These are phyloP conservation scores for Lordiphosa stackelbergi DNA, from an alignment of 1,140 invertebrate genomes.

Conservation along the genomic window DNA sequence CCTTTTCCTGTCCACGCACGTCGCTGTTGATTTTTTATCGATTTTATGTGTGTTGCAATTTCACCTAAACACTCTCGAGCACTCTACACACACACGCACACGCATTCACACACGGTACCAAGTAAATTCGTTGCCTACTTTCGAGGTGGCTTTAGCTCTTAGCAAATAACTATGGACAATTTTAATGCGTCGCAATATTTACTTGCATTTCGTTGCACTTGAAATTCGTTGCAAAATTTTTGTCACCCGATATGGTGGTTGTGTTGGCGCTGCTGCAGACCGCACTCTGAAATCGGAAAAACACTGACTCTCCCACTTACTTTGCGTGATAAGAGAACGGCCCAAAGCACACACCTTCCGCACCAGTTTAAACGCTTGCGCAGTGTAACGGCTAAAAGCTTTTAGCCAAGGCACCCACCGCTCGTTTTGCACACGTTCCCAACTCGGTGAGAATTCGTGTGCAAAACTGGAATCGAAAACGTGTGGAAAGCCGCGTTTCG, in stretches of 20 bases:
- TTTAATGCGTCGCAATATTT: slow-evolving; percentile 43
- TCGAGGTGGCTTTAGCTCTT: no score
- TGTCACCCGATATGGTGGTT: slow-evolving; percentile 46
- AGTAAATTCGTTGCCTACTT: no score
- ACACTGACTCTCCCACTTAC: slow-evolving; percentile 36
- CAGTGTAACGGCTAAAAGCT: slow-evolving; percentile 21
- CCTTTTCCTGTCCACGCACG: slow-evolving; percentile 30
- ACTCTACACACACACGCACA: slow-evolving; percentile 18
- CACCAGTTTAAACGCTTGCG: slow-evolving; percentile 27
- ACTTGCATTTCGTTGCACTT: slow-evolving; percentile 69
- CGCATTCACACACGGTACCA: no score
- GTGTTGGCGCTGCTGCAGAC: slow-evolving; percentile 50
- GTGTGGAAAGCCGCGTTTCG: slow-evolving; percentile 69
- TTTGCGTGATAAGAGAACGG: slow-evolving; percentile 38
- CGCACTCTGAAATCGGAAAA: slow-evolving; percentile 57
- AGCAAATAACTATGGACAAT: slow-evolving; percentile 7
- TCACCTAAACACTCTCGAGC: slow-evolving; percentile 32
- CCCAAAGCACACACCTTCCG: slow-evolving; percentile 21
- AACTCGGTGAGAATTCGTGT: slow-evolving; percentile 27
- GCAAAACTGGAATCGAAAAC: slow-evolving; percentile 57
- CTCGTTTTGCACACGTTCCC: slow-evolving; percentile 54
- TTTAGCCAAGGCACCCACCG: slow-evolving; percentile 20
- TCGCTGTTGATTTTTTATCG: slow-evolving; percentile 66
- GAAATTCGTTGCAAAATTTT: slow-evolving; percentile 51
- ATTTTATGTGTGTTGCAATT: slow-evolving; percentile 71